These are phyloP conservation scores for Tarsius wallacei DNA, from an alignment of 2,797 vertebrate genomes.

Conservation along the genomic window DNA sequence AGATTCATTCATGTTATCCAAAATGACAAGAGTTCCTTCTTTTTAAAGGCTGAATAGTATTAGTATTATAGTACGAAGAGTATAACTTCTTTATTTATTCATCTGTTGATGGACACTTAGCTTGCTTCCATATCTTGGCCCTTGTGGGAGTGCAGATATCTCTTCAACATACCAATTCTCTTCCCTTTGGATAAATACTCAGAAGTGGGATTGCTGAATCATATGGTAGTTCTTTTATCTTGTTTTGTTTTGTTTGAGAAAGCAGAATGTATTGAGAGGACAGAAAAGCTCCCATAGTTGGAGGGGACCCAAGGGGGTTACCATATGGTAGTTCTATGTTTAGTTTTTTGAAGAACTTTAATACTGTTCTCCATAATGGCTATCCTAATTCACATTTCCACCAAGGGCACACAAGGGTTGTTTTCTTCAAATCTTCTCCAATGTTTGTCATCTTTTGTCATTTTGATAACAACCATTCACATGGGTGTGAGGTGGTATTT, in stretches of 20 bases:
- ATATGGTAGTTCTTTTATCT: background rate
- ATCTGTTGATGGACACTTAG: background rate
- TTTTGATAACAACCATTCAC: background rate
- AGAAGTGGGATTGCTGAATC: background rate
- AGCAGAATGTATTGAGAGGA: too few species aligned
- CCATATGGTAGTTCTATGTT: background rate
- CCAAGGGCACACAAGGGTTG: background rate
- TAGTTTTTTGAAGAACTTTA: background rate
- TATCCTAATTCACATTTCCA: background rate
- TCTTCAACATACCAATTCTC: background rate
- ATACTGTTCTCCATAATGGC: background rate
- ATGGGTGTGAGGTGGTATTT: background rate
- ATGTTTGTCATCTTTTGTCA: background rate
- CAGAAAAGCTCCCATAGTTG: too few species aligned
- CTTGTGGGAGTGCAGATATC: background rate
- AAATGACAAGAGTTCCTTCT: background rate
- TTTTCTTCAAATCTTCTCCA: background rate
- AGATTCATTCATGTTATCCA: background rate
- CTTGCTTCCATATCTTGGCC: background rate
- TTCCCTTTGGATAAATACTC: background rate
- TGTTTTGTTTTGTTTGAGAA: too few species aligned
- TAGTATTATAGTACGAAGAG: background rate
- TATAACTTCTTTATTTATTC: background rate
- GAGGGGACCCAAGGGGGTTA: too few species aligned
- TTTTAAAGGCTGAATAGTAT: background rate